A percentile compares a stretch with the other conserved stretches of the same genome.
phyloP scores from a whole-genome alignment of 1,140 invertebrate genomes.

The Pseudobourletiella spinata region DNA sequence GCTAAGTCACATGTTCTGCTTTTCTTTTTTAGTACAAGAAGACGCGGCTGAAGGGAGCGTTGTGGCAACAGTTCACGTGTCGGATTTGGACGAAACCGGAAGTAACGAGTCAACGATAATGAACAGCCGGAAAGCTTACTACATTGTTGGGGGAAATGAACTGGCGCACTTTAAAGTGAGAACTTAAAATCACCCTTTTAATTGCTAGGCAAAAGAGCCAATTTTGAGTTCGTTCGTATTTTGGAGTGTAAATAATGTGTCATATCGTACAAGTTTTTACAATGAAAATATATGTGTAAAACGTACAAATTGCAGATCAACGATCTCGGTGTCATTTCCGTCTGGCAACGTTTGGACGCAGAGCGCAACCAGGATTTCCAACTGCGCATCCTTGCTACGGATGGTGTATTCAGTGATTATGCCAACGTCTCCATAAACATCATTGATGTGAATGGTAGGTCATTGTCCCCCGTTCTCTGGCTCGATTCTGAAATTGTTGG shows the following conservation, averaged over 20 bases:
- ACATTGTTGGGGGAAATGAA: slow-evolving; percentile 33
- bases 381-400: slow-evolving; percentile 30
- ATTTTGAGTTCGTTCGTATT: neutral
- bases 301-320: too few relatives aligned
- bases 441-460: slow-evolving; percentile 34
- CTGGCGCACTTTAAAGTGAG: slow-evolving; percentile 34
- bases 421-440: slow-evolving; percentile 33
- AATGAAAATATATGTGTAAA: too few relatives aligned
- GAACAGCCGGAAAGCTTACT: slow-evolving; percentile 28
- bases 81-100: slow-evolving; percentile 28
- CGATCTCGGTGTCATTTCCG: slow-evolving; percentile 28
- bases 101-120: slow-evolving; percentile 20
- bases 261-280: too few relatives aligned
- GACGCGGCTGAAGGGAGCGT: slow-evolving; percentile 27
- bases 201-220: neutral
- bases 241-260: neutral
- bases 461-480: too few relatives aligned
- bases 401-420: slow-evolving; percentile 31
- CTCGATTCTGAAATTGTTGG: too few relatives aligned
- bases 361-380: slow-evolving; percentile 31
- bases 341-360: slow-evolving; percentile 27
- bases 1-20: too few relatives aligned
- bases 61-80: slow-evolving; percentile 25
- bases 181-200: slow-evolving; percentile 1
- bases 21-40: slow-evolving; percentile 24